Base-by-base conservation (phyloP, 37 sponge, comb jelly and placozoan genomes). In the Tethya wilhelma region DNA sequence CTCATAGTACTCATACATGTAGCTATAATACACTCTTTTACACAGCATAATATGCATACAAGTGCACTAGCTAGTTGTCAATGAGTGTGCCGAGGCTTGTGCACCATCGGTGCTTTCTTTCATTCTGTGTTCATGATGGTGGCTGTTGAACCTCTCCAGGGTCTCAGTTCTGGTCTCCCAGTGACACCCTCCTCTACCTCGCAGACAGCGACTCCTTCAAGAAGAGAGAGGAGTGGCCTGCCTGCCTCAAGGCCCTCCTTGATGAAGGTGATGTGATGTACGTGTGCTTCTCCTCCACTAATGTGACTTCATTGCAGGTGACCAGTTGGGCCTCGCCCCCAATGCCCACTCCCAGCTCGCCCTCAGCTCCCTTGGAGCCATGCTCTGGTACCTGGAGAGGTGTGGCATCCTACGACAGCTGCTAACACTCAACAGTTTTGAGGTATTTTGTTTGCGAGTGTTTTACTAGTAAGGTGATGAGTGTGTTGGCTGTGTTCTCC, bases 361-460 rank as follows among this genome's bases (percentile, higher is more conserved):
- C 0, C 45, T 98, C 64, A 91, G 95, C 73, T 78, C 95, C 31
- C 87, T 98, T 2, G 99, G 99, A 26, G 99, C 95, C 3, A 75
- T 80, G 36, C 65, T 90, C 11, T 92, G 90, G 90, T 93, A 79
- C 63, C 79, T 98, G 34, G 79, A 69, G 42, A 83, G 80, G 56
- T 90, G 86, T 46, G 31, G 44, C 11, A 82, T 94, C 23, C 95
- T 87, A 26, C 38, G 80, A 9, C 75, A 90, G 25, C 43, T 96
- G 12, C 81, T 96, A 37, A 80, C 96, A 36, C 43, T 96, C 69
- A 77, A 79, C 19, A 77, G 70, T 22, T 94, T 96, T 62, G 72
- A 87, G 66, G 88, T 94, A 3, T 28, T 67, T 42, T n/a, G n/a
- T n/a, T n/a, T n/a, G n/a, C n/a, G n/a, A n/a, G n/a, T n/a, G n/a